phyloP scores from a whole-genome alignment of 2,888 invertebrate genomes.

The Lysandra bellargus region DNA sequence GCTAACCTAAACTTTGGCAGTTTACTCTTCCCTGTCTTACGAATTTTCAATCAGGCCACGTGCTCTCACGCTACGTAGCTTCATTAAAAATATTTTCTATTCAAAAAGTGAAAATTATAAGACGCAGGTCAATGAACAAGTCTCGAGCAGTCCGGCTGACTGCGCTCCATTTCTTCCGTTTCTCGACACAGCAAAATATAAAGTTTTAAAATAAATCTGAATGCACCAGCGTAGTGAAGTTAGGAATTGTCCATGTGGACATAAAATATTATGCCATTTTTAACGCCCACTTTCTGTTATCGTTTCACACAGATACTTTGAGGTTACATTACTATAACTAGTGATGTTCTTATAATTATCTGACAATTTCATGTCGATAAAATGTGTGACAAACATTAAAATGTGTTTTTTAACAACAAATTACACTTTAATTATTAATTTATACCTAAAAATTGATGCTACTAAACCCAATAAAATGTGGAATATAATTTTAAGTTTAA shows the following conservation, averaged over 20 bases:
- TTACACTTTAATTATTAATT: no score
- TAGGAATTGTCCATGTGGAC: conserved; percentile 31
- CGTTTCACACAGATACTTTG: conserved; percentile 41
- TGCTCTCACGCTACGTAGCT: neutral
- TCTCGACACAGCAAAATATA: conserved; percentile 30
- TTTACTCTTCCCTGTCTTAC: no score
- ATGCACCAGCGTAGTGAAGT: neutral
- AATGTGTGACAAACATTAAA: neutral
- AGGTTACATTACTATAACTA: conserved; percentile 39
- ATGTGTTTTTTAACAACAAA: neutral
- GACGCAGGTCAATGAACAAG: neutral
- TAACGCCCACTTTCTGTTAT: conserved; percentile 41
- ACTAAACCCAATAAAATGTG: no score
- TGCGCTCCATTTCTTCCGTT: neutral
- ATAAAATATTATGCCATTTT: conserved; percentile 40
- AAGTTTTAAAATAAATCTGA: conserved; percentile 38
- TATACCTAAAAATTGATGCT: no score
- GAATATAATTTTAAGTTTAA: no score
- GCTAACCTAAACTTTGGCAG: no score
- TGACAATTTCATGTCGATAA: neutral
- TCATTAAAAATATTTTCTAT: neutral
- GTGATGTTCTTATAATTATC: conserved; percentile 18
- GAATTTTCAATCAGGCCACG: no score
- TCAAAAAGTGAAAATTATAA: neutral
- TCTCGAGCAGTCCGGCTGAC: neutral